A percentile compares a stretch with the other conserved stretches of the same genome.
Conservation (phyloP, 2,797 vertebrate species). For the Cirrhinus mrigala region DNA sequence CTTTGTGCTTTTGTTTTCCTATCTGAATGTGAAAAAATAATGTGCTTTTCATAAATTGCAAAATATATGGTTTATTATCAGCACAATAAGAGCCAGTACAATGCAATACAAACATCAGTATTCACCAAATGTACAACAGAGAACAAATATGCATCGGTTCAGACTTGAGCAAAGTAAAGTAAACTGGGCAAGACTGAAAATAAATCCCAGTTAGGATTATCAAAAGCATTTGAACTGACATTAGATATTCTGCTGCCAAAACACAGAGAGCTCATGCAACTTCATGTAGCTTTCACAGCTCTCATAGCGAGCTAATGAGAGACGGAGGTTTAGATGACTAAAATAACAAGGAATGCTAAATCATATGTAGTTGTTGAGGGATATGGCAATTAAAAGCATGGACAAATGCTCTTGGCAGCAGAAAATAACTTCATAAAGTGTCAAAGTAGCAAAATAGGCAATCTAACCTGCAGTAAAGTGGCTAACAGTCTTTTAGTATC, state of each 20-base stretch:
- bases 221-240: neutral
- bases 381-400: constrained; percentile 10
- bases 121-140: constrained; percentile 50
- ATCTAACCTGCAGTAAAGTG: constrained; percentile 16
- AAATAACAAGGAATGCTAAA: constrained; percentile 19
- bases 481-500: constrained; percentile 56
- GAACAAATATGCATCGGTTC: constrained; percentile 23
- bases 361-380: neutral
- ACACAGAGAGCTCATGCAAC: constrained; percentile 47
- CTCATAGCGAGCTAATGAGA: neutral
- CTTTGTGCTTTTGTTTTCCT: neutral
- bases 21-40: neutral
- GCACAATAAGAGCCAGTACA: constrained; percentile 61
- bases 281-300: constrained; percentile 24
- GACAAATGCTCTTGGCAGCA: constrained; percentile 18
- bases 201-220: constrained; percentile 37
- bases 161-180: constrained; percentile 6
- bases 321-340: neutral
- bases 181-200: constrained; percentile 9
- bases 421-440: constrained; percentile 16
- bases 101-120: constrained; percentile 58
- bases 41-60: constrained; percentile 51
- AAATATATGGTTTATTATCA: constrained; percentile 65
- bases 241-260: constrained; percentile 23
- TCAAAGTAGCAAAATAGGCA: constrained; percentile 33